Base-by-base conservation (phyloP, 2,888 invertebrate species). In the Brenthis daphne region DNA sequence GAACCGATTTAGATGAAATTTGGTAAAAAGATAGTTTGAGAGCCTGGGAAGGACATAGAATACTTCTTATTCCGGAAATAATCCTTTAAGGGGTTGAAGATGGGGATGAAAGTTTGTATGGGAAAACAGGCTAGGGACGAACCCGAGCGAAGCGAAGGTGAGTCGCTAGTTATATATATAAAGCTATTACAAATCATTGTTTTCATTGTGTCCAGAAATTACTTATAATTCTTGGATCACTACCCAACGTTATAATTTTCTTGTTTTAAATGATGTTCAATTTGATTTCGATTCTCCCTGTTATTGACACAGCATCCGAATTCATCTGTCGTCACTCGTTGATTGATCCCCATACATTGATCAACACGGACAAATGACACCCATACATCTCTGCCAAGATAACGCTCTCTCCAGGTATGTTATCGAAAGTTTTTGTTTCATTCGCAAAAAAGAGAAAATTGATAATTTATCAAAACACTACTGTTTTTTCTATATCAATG, bases 361-460 rank as follows among this genome's bases (percentile, higher is more conserved):
- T 80, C 83, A 86, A 85, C 85, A 84, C 80, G 79, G 83, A 89
- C 87, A 86, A 88, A 87, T 87, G 85, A 85, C 82, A 84, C 86
- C 84, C 87, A 88, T 90, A 89, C 82, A 81, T 90, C 90, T 88
- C 87, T 90, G 90, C 88, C 89, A 88, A 87, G 89, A 90, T 90
- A 88, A 86, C 88, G 81, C 82, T 81, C 80, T 85, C 84, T 84
- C 85, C 85, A 89, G 88, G 88, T 88, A 86, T 80, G 84, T 82
- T 43, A 43, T 86, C 81, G 80, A 79, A 82, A 85, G 85, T 88
- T 89, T 89, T 89, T 88, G 88, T 89, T 88, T 88, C 86, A 84
- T 80, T 79, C 81, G 86, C 85, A 86, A 89, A 87, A 88, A 88
- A 88, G 85, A 84, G 88, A 85, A 88, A 89, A 89, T 89, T 88